Conservation (phyloP, 2,888 invertebrate species). For the Leptura quadrifasciata region DNA sequence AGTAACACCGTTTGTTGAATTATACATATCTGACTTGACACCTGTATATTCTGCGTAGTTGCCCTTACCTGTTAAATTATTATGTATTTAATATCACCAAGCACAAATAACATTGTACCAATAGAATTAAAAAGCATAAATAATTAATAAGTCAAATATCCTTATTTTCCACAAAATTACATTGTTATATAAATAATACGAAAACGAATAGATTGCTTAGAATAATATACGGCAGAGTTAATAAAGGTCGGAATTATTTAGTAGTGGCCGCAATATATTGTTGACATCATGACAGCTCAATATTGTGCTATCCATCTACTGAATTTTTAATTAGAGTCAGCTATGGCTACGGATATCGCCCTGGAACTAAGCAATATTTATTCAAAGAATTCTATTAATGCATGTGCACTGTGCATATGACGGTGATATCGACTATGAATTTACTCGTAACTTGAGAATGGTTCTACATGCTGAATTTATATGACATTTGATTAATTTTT, state of each 20-base stretch:
- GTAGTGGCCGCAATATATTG: neutral
- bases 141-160: neutral
- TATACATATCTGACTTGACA: no score
- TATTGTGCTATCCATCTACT: slow-evolving; percentile 32
- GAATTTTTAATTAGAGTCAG: slow-evolving; percentile 39
- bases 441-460: neutral
- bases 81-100: no score
- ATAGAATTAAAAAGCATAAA: neutral
- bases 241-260: slow-evolving; percentile 16
- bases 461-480: neutral
- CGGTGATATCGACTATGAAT: slow-evolving; percentile 21
- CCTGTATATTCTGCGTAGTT: no score
- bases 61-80: no score
- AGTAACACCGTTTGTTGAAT: no score
- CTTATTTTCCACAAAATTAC: neutral
- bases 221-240: neutral
- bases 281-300: slow-evolving; percentile 33
- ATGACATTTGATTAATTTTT: no score
- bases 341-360: slow-evolving; percentile 16
- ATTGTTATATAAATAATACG: neutral
- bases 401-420: slow-evolving; percentile 10
- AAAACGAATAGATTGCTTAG: neutral
- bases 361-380: slow-evolving; percentile 5
- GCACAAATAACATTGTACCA: no score
- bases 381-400: slow-evolving; percentile 21